phyloP scores from a whole-genome alignment of 1,140 invertebrate genomes.

The Cydia fagiglandana region DNA sequence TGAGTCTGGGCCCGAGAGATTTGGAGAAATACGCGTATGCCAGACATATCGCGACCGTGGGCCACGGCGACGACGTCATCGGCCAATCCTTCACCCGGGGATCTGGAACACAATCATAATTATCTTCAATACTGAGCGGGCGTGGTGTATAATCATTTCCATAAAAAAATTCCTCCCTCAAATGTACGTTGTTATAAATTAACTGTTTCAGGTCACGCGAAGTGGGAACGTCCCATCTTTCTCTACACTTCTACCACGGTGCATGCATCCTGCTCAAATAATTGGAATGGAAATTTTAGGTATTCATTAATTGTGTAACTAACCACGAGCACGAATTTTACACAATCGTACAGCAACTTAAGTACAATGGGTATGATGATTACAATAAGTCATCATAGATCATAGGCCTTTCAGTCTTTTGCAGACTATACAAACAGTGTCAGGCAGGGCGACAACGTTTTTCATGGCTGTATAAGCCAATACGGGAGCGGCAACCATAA shows the following conservation, averaged over 20 bases:
- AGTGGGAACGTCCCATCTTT: background rate
- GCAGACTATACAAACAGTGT: too few relatives aligned
- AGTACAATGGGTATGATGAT: slow-evolving; percentile 7
- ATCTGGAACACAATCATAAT: slow-evolving; percentile 81
- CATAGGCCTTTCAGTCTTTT: too few relatives aligned
- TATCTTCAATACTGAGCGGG: slow-evolving; percentile 19
- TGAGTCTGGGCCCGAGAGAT: slow-evolving; percentile 90
- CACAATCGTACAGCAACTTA: background rate
- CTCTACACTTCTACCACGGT: background rate
- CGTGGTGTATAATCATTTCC: slow-evolving; percentile 21
- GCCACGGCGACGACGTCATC: slow-evolving; percentile 95
- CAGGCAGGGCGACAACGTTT: too few relatives aligned
- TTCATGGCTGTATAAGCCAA: too few relatives aligned
- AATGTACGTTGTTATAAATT: background rate
- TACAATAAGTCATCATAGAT: background rate
- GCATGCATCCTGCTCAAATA: background rate
- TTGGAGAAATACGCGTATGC: slow-evolving; percentile 92
- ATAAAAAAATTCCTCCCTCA: slow-evolving; percentile 20
- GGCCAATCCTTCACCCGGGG: slow-evolving; percentile 93
- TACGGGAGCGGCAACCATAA: too few relatives aligned
- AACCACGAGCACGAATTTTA: background rate
- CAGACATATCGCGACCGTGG: slow-evolving; percentile 90
- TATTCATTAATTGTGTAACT: slow-evolving; percentile 6
- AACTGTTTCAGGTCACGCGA: slow-evolving; percentile 9
- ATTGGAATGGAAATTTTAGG: background rate